A percentile compares a stretch with the other conserved stretches of the same genome.
phyloP scores from a whole-genome alignment of 2,113 vertebrate genomes.

The Dunckerocampus dactyliophorus region DNA sequence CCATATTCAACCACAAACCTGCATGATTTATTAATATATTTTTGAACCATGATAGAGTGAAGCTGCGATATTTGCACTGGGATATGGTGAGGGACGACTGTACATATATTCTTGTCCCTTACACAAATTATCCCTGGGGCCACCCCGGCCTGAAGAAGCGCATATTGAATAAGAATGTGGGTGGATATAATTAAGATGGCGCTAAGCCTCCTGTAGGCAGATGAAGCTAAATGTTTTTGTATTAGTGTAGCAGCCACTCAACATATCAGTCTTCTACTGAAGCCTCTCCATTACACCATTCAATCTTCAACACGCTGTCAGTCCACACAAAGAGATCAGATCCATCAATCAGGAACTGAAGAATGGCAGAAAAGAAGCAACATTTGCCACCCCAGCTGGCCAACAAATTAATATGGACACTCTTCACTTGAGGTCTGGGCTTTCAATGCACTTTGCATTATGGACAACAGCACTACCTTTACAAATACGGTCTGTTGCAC shows the following conservation, averaged over 20 bases:
- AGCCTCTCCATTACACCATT: slow-evolving; percentile 45
- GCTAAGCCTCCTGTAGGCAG: slow-evolving; percentile 56
- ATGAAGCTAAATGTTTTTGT: slow-evolving; percentile 67
- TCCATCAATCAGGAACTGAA: slow-evolving; percentile 40
- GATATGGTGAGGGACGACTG: too few species aligned
- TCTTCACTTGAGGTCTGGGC: slow-evolving; percentile 22
- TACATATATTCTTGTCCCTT: too few species aligned
- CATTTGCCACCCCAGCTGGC: slow-evolving; percentile 44
- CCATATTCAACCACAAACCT: too few species aligned
- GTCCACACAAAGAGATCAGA: slow-evolving; percentile 49
- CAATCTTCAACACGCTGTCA: slow-evolving; percentile 27
- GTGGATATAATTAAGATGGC: slow-evolving; percentile 49
- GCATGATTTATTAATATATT: too few species aligned
- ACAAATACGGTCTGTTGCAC: slow-evolving; percentile 2
- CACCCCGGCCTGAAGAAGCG: not conserved
- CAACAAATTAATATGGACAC: slow-evolving; percentile 38
- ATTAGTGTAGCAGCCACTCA: slow-evolving; percentile 52
- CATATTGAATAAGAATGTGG: slow-evolving; percentile 52
- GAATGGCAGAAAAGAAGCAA: slow-evolving; percentile 39
- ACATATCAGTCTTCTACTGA: slow-evolving; percentile 54
- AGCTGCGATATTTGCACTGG: too few species aligned
- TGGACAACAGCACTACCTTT: slow-evolving; percentile 29
- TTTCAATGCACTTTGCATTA: slow-evolving; percentile 35
- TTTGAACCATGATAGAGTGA: too few species aligned
- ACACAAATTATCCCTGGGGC: too few species aligned